Evolutionary conservation across 2,888 invertebrate genomes (phyloP).

Genomic region (Galerucella nymphaeae): DNA sequence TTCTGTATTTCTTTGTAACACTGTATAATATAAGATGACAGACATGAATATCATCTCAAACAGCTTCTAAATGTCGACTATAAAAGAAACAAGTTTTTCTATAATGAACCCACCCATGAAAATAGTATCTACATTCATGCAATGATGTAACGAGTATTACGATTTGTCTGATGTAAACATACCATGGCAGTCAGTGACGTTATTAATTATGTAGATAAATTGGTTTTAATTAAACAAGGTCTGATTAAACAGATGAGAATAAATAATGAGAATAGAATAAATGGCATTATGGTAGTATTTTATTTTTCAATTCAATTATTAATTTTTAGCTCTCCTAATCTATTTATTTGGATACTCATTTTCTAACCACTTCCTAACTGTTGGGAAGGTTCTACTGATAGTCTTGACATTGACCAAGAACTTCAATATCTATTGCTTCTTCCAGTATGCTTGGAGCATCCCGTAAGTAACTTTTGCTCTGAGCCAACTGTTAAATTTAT

Average conservation of each 20-base stretch:
- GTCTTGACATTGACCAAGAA: too few species aligned
- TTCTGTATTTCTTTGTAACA: too few species aligned
- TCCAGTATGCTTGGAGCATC: too few species aligned
- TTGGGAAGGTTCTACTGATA: too few species aligned
- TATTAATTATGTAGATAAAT: slow-evolving; percentile 19
- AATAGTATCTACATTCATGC: slow-evolving; percentile 6
- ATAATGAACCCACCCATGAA: neutral
- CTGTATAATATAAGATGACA: neutral
- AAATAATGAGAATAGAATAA: neutral
- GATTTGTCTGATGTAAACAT: slow-evolving; percentile 13
- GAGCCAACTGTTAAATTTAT: too few species aligned
- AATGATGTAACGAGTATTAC: slow-evolving; percentile 15
- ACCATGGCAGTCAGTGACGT: slow-evolving; percentile 4
- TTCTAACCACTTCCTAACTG: too few species aligned
- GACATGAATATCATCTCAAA: neutral
- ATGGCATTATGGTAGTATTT: neutral
- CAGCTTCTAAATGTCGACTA: neutral
- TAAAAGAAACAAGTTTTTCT: neutral
- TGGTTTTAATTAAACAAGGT: slow-evolving; percentile 10
- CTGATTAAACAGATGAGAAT: neutral
- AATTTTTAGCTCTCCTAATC: too few species aligned
- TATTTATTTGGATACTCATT: too few species aligned
- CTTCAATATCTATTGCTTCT: too few species aligned
- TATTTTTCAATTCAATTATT: too few species aligned
- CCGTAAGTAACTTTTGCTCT: too few species aligned